Conservation (phyloP, 1,140 invertebrate species). For the Rhagoletis pomonella region DNA sequence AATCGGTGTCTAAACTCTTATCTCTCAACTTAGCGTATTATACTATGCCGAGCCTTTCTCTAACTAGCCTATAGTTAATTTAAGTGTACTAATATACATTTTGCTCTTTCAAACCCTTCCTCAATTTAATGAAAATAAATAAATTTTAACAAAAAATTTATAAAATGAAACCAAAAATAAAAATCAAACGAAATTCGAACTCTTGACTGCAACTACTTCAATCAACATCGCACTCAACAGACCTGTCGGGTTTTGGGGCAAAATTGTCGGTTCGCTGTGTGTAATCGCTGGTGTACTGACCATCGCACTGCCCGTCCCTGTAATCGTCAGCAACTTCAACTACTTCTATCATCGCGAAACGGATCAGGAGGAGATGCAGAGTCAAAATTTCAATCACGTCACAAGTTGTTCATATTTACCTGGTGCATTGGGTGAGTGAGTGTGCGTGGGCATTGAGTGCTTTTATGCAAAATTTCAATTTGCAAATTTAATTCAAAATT, state of each 20-base stretch:
- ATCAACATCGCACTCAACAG: constrained; percentile 75
- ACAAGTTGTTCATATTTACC: constrained; percentile 97
- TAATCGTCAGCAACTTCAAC: constrained; percentile 99
- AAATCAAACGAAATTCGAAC: background rate
- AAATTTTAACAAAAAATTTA: background rate
- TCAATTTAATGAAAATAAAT: constrained; percentile 17
- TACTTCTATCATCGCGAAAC: constrained; percentile 99
- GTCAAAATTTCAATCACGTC: constrained; percentile 97
- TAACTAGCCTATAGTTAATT: background rate
- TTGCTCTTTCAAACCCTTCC: constrained; percentile 18
- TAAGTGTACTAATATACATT: constrained; percentile 11
- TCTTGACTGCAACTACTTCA: background rate
- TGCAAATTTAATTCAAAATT: background rate
- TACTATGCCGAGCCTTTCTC: background rate
- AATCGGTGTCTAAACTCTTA: constrained; percentile 40
- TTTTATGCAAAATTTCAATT: no score
- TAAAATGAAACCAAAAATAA: background rate
- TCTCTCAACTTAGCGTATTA: constrained; percentile 32
- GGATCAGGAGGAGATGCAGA: constrained; percentile 98
- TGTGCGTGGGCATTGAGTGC: background rate
- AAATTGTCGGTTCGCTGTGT: constrained; percentile 98
- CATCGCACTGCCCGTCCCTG: constrained; percentile 98
- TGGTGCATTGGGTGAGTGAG: constrained; percentile 86
- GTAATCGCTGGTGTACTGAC: constrained; percentile 99
- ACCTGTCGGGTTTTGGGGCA: constrained; percentile 99